Percentiles rank a stretch among this genome's conserved stretches.
These are phyloP conservation scores for Neoarius graeffei DNA, from an alignment of 2,113 vertebrate genomes.

Conservation along the genomic window DNA sequence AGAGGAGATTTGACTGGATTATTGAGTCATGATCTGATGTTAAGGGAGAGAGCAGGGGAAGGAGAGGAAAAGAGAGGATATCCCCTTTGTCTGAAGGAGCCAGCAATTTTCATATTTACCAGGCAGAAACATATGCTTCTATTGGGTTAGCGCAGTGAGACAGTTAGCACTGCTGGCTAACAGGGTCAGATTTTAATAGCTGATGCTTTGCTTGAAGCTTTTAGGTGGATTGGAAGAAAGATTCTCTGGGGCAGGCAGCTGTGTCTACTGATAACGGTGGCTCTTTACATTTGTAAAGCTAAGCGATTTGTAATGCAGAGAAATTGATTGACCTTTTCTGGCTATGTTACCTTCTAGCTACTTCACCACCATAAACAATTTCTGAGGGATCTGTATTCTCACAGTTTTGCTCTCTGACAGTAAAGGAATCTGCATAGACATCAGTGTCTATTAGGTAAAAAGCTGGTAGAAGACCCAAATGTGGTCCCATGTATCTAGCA, in stretches of 20 bases:
- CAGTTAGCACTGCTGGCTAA: conserved; percentile 51
- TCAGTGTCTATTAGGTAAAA: not conserved
- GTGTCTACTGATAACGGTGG: conserved; percentile 42
- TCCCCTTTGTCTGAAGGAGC: conserved; percentile 38
- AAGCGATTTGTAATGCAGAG: not conserved
- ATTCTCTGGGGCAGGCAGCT: conserved; percentile 41
- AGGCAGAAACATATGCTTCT: conserved; percentile 44
- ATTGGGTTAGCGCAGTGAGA: conserved; percentile 9
- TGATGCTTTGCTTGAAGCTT: conserved; percentile 54
- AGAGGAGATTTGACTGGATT: conserved; percentile 72
- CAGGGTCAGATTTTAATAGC: conserved; percentile 62
- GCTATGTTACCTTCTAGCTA: not conserved
- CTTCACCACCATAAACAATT: not conserved
- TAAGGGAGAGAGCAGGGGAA: conserved; percentile 28
- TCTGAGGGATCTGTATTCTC: not conserved
- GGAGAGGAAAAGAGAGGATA: conserved; percentile 29
- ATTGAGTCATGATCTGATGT: conserved; percentile 63
- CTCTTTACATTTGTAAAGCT: not conserved
- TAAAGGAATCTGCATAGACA: not conserved
- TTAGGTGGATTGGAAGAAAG: conserved; percentile 53
- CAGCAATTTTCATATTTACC: conserved; percentile 30
- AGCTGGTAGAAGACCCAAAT: not conserved
- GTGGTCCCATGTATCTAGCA: not conserved
- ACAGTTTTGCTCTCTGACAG: not conserved
- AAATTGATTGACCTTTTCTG: not conserved